Percentiles rank a stretch among this genome's conserved stretches.
Conservation (phyloP, 1,140 invertebrate species). For the Drosophila hydei region DNA sequence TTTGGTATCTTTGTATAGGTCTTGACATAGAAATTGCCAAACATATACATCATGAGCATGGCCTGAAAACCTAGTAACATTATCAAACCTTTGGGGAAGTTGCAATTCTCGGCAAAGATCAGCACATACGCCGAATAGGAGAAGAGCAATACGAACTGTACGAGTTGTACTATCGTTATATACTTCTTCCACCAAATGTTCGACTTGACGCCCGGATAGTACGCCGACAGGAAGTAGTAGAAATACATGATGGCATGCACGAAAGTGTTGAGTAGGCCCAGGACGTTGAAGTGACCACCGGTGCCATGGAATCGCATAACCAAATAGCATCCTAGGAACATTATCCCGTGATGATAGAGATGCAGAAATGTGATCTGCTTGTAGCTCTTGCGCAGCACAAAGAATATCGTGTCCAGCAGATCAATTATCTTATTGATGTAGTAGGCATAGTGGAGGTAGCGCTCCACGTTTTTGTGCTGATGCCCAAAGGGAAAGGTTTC, state of each 20-base stretch:
- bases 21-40: constrained; percentile 90
- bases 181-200: constrained; percentile 94
- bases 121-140: constrained; percentile 87
- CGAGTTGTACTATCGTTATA: constrained; percentile 90
- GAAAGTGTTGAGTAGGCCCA: constrained; percentile 90
- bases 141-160: constrained; percentile 89
- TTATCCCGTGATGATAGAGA: constrained; percentile 91
- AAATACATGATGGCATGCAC: constrained; percentile 92
- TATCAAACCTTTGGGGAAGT: constrained; percentile 87
- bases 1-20: constrained; percentile 21
- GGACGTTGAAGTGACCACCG: constrained; percentile 89
- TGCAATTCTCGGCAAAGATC: constrained; percentile 88
- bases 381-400: constrained; percentile 93
- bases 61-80: constrained; percentile 87
- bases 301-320: constrained; percentile 60
- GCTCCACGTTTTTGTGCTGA: constrained; percentile 47
- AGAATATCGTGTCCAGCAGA: constrained; percentile 91
- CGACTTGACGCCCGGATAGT: constrained; percentile 87
- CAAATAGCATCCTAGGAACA: constrained; percentile 26
- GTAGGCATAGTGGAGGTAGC: constrained; percentile 52
- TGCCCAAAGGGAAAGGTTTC: constrained; percentile 55
- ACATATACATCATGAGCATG: constrained; percentile 90
- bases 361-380: constrained; percentile 93
- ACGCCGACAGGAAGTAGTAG: constrained; percentile 89
- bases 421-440: constrained; percentile 84